Conservation (phyloP, 1,140 invertebrate species). For the Bombus pyrosoma region DNA sequence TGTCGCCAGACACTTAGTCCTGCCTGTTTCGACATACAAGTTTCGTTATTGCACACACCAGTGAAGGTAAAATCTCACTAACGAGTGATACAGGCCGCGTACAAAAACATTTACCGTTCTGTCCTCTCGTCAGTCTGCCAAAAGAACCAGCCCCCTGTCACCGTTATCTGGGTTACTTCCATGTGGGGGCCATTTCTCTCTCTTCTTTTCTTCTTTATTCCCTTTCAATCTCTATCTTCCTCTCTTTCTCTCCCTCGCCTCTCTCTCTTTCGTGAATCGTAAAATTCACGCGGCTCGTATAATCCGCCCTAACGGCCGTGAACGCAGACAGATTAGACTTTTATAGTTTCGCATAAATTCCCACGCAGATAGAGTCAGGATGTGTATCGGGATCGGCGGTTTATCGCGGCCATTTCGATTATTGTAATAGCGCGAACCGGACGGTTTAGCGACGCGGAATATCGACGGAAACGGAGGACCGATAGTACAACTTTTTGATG, state of each 20-base stretch:
- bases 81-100: conserved; percentile 42
- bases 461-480: conserved; percentile 16
- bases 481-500: conserved; percentile 14
- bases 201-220: background rate
- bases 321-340: conserved; percentile 50
- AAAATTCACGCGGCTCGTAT: conserved; percentile 41
- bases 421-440: conserved; percentile 39
- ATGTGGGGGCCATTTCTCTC: background rate
- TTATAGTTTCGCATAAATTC: conserved; percentile 46
- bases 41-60: conserved; percentile 22
- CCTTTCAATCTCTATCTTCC: background rate
- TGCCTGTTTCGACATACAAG: conserved; percentile 43
- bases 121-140: background rate
- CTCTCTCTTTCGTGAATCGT: background rate
- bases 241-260: background rate
- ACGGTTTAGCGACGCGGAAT: background rate
- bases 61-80: conserved; percentile 36
- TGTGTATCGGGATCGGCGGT: conserved; percentile 17
- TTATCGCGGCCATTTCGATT: conserved; percentile 44
- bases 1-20: conserved; percentile 74
- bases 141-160: background rate
- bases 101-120: conserved; percentile 30
- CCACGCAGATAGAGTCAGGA: background rate
- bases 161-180: conserved; percentile 9
- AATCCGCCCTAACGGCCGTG: conserved; percentile 38